phyloP scores from a whole-genome alignment of 2,113 vertebrate species.

The Varanus salvator region DNA sequence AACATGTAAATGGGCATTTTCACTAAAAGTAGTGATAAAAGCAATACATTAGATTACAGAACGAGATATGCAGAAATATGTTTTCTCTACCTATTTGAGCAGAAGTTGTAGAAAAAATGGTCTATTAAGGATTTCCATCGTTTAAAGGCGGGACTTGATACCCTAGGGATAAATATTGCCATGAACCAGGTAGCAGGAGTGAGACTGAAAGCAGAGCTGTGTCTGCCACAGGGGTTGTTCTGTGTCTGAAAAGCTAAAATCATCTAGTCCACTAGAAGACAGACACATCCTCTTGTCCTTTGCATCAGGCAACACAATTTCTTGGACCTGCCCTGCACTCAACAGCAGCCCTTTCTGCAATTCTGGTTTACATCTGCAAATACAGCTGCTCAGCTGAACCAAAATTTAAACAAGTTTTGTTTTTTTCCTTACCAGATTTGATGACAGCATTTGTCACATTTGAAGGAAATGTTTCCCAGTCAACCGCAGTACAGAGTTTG shows the following conservation, averaged over 20 bases:
- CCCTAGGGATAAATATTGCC: not conserved
- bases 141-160: not conserved
- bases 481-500: constrained; percentile 66
- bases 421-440: constrained; percentile 75
- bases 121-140: not conserved
- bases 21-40: not conserved
- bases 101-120: not conserved
- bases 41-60: not conserved
- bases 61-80: not conserved
- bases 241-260: too few species aligned
- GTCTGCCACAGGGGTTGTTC: not conserved
- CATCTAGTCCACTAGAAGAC: too few species aligned
- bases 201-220: not conserved
- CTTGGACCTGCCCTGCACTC: not conserved
- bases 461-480: constrained; percentile 79
- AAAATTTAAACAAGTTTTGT: too few species aligned
- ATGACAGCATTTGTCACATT: constrained; percentile 71
- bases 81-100: not conserved
- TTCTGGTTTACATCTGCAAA: not conserved
- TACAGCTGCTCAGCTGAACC: too few species aligned
- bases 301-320: not conserved
- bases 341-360: not conserved
- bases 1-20: not conserved
- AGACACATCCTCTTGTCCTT: too few species aligned
- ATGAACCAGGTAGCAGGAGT: not conserved